Evolutionary conservation across 2,888 invertebrate species (phyloP), one percentile per base, ranked within the genome.

Genomic region (Chloroclysta siterata): DNA sequence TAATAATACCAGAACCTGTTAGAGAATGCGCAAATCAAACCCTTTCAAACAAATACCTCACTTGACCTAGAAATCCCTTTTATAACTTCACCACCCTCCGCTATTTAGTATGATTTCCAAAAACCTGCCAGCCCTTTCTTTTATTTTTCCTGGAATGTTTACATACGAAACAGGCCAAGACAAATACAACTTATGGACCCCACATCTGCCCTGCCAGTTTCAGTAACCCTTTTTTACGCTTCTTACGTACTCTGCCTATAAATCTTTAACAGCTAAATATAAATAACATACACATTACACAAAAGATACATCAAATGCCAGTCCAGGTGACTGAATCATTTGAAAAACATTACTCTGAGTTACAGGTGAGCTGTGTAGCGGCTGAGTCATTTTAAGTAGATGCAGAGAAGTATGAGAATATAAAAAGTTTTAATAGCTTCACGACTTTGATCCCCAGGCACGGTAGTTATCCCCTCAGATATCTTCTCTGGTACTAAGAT

Each of bases 261-360:
- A 65, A 65, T 60, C 57, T 51, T 53, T 46, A 2, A 15, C 39
- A 50, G 28, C 10, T 22, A 60, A 51, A 56, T 63, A 53, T 61
- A 53, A 65, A 61, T 57, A 61, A 54, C 60, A 53, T 22, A 17
- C 41, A 42, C 48, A 60, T 57, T 56, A 64, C 64, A 57, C 47
- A 53, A 53, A 53, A 56, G 60, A 61, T 65, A 65, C 65, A 65
- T 65, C 65, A 65, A 54, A 57, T 47, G 46, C 28, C 39, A 44
- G 60, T 60, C 50, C 65, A 65, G 60, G 65, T 60, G 60, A 65
- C 60, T 53, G 56, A 39, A 65, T 65, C 65, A 61, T 65, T 65
- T 58, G 54, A 57, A 61, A 57, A 51, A 51, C 60, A 60, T 61
- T 65, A 53, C 65, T 53, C 29, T 14, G 4, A 17, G 14, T 8